These are phyloP conservation scores for Lucilia sericata DNA, from an alignment of 1,140 invertebrate species.

Conservation along the genomic window DNA sequence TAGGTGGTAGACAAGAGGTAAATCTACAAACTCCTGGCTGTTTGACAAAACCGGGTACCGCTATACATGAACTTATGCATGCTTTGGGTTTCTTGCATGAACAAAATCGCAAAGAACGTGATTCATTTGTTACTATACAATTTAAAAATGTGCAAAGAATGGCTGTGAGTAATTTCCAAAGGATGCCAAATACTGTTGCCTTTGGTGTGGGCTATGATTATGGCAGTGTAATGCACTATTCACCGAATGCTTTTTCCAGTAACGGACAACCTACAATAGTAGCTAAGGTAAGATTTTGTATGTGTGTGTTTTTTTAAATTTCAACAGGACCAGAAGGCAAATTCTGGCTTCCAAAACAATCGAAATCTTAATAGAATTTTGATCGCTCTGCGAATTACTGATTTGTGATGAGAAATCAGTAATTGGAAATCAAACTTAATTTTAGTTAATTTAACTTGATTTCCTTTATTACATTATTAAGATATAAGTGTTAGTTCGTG, in stretches of 20 bases:
- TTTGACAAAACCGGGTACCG: constrained; percentile 78
- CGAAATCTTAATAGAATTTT: too few species aligned
- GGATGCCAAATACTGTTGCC: constrained; percentile 72
- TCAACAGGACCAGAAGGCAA: too few species aligned
- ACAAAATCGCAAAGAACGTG: constrained; percentile 85
- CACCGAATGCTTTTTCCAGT: constrained; percentile 78
- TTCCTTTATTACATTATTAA: too few species aligned
- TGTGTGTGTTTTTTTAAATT: not conserved
- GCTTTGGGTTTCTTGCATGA: constrained; percentile 89
- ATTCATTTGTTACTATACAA: constrained; percentile 78
- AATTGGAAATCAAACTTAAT: too few species aligned
- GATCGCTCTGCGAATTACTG: too few species aligned
- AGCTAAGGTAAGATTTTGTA: constrained; percentile 71
- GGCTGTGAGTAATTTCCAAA: constrained; percentile 78
- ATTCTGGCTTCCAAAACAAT: too few species aligned
- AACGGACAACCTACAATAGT: constrained; percentile 80
- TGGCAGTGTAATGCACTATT: constrained; percentile 88
- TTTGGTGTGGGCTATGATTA: constrained; percentile 83
- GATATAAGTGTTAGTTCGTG: too few species aligned
- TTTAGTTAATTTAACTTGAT: too few species aligned
- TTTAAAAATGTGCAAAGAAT: constrained; percentile 71
- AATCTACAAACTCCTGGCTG: constrained; percentile 83
- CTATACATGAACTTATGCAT: constrained; percentile 89
- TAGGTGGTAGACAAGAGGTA: constrained; percentile 76
- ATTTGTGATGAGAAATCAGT: too few species aligned